Percentiles rank a stretch among this genome's conserved stretches.
Evolutionary conservation across 2,888 invertebrate genomes (phyloP).

Genomic region (Holacanthella duospinosa): DNA sequence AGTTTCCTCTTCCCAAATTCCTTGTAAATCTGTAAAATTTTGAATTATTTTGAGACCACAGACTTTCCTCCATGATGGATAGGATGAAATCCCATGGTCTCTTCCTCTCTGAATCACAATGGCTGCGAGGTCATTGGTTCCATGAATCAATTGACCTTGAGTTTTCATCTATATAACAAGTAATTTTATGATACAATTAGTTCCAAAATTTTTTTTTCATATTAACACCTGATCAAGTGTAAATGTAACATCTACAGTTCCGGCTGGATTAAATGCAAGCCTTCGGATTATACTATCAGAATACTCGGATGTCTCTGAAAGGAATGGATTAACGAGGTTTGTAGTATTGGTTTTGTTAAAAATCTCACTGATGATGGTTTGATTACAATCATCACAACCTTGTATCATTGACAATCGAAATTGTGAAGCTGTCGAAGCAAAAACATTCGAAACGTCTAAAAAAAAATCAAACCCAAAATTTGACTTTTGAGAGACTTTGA

Average conservation of each 20-base stretch:
- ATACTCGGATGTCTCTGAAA: too few species aligned
- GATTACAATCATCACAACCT: background rate
- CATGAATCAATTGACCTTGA: too few species aligned
- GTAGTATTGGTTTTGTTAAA: too few species aligned
- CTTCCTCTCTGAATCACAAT: background rate
- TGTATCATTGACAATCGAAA: background rate
- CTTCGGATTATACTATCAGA: too few species aligned
- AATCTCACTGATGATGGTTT: too few species aligned
- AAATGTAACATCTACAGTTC: too few species aligned
- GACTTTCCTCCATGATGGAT: background rate
- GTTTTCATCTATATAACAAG: too few species aligned
- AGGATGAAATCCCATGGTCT: conserved; percentile 2
- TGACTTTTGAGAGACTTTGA: background rate
- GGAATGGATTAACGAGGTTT: too few species aligned
- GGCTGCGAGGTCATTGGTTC: background rate
- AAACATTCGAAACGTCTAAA: conserved; percentile 63
- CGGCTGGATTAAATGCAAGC: too few species aligned
- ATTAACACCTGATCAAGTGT: too few species aligned
- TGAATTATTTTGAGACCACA: background rate
- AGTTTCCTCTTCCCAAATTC: background rate
- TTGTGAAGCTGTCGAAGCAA: conserved; percentile 66
- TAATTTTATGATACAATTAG: too few species aligned
- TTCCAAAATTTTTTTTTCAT: too few species aligned
- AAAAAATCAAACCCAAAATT: background rate
- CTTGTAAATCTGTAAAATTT: background rate